Base-by-base conservation (phyloP, 2,888 invertebrate genomes). In the Drosophila tripunctata region DNA sequence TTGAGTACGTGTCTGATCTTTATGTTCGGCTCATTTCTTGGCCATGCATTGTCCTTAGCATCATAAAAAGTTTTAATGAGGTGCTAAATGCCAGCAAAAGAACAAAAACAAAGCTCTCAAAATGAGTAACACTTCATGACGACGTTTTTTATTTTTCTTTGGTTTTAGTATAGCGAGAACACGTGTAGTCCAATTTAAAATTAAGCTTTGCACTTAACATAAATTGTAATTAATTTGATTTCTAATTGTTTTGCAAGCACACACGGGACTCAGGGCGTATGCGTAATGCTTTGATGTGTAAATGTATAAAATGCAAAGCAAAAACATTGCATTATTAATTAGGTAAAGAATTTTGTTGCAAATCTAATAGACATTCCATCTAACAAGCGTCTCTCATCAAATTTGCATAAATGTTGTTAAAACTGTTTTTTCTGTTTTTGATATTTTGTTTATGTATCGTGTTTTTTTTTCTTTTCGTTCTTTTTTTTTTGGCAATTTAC, bases 321-420 rank as follows among this genome's bases (percentile, higher is more conserved):
- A 12, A 35, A 31, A 48, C n/a, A 36, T 31, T 31, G 35, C 41
- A 61, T 52, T 61, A 57, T 51, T 66, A 84, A 84, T 78, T 76
- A 76, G 27, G 40, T 22, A 10, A 27, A 35, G 52, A 55, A 58
- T 61, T 64, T 35, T 36, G 45, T 19, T 54, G 19, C 2, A 67
- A 57, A 60, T 63, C 57, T 62, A 57, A 55, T 52, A 43, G 17
- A 17, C 30, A 57, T 66, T 21, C 38, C 6, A 43, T 48, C 22
- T 17, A 60, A 56, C 51, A 55, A 57, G 35, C 33, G 38, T 15
- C 5, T 40, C 24, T 58, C 33, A 41, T 2, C 1, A n/a, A 58
- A 77, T 84, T 84, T 75, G 27, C 85, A 82, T 82, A 85, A 79
- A 66, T 64, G 57, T 55, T 62, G 75, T 65, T 52, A 17, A 56